A percentile compares a stretch with the other conserved stretches of the same genome.
phyloP scores from a whole-genome alignment of 2,888 invertebrate species.

The Chrysolina americana region DNA sequence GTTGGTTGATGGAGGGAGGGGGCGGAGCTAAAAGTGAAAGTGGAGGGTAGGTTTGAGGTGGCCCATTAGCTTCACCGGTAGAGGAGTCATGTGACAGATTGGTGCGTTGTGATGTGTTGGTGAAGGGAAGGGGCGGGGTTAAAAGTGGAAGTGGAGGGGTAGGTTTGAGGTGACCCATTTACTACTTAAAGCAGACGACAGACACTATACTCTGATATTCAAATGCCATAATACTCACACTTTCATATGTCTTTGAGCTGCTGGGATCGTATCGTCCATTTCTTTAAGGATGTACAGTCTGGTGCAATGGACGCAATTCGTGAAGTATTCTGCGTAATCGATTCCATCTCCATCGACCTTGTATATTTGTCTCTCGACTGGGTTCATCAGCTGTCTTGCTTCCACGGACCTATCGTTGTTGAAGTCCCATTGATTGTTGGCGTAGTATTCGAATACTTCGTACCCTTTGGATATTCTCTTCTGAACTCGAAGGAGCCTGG shows the following conservation, averaged over 20 bases:
- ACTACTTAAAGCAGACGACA: too few species aligned
- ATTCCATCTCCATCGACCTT: conserved; percentile 81
- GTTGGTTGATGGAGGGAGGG: too few species aligned
- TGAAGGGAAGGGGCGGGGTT: too few species aligned
- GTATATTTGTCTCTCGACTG: conserved; percentile 77
- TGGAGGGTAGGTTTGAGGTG: too few species aligned
- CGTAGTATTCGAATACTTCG: conserved; percentile 92
- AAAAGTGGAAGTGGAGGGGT: too few species aligned
- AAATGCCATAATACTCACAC: conserved; percentile 79
- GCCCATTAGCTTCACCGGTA: too few species aligned
- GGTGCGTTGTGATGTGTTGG: too few species aligned
- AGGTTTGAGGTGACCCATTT: too few species aligned
- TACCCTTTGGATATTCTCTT: conserved; percentile 88
- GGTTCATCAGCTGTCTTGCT: conserved; percentile 76
- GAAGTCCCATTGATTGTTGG: conserved; percentile 93
- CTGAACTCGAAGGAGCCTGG: conserved; percentile 86
- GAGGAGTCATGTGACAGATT: too few species aligned
- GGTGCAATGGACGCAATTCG: conserved; percentile 85
- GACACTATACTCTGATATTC: too few species aligned
- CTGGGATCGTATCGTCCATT: conserved; percentile 83
- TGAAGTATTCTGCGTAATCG: conserved; percentile 86
- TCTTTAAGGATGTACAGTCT: conserved; percentile 88
- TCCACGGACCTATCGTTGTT: conserved; percentile 78
- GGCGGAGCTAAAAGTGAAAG: too few species aligned
- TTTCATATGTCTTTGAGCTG: conserved; percentile 84